A percentile compares a stretch with the other conserved stretches of the same genome.
Evolutionary conservation across 2,797 vertebrate genomes (phyloP).

Genomic region (Crocodylus rhombifer): DNA sequence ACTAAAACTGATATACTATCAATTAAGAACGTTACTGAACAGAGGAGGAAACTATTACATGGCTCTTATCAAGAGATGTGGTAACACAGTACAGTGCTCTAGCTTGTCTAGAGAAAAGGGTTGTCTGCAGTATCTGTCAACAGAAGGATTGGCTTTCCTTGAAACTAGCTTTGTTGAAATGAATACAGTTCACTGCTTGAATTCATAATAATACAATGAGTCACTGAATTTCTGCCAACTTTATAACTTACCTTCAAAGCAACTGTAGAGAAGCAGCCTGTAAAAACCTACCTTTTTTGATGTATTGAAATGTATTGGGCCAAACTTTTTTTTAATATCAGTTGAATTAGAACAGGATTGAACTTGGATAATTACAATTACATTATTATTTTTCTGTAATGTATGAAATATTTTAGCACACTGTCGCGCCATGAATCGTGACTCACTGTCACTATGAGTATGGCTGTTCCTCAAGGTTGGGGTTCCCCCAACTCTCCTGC

Average conservation of each 20-base stretch:
- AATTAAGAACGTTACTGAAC: not conserved
- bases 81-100: not conserved
- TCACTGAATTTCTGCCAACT: not conserved
- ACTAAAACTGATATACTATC: not conserved
- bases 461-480: too few relatives aligned
- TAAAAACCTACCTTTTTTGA: not conserved
- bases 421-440: too few relatives aligned
- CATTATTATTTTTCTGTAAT: not conserved
- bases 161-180: not conserved
- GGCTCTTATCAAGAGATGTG: not conserved
- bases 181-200: not conserved
- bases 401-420: not conserved
- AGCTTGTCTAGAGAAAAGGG: not conserved
- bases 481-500: too few relatives aligned
- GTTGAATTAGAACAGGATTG: not conserved
- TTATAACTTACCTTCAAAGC: not conserved
- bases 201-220: not conserved
- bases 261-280: not conserved
- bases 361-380: not conserved
- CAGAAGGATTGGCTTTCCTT: conserved; percentile 33
- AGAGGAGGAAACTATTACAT: not conserved
- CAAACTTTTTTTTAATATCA: not conserved
- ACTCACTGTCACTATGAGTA: too few relatives aligned
- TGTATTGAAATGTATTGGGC: not conserved
- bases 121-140: conserved; percentile 39